These are phyloP conservation scores for Aythya baeri DNA, from an alignment of 2,113 vertebrate species.

Conservation along the genomic window DNA sequence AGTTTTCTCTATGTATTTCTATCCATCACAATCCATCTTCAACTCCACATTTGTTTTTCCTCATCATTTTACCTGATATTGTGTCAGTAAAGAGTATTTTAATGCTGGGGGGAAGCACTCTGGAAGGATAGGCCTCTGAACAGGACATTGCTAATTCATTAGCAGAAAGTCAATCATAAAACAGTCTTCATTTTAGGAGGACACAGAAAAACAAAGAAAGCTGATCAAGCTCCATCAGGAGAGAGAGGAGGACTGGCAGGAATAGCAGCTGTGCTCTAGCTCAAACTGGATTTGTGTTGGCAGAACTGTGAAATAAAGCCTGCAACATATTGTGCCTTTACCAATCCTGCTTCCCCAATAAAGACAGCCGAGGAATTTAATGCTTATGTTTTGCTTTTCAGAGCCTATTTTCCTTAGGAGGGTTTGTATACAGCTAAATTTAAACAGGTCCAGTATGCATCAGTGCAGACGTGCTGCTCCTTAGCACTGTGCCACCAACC, in stretches of 20 bases:
- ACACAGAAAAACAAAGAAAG: constrained; percentile 59
- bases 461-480: background rate
- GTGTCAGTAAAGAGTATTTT: background rate
- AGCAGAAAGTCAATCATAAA: constrained; percentile 1
- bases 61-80: background rate
- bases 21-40: constrained; percentile 58
- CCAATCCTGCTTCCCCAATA: constrained; percentile 51
- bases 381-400: constrained; percentile 48
- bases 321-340: constrained; percentile 65
- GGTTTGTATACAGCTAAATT: constrained; percentile 16
- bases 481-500: background rate
- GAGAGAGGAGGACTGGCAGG: constrained; percentile 20
- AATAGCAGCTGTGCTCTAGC: constrained; percentile 66
- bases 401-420: constrained; percentile 8
- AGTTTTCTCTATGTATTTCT: constrained; percentile 70
- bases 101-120: background rate
- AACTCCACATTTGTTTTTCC: constrained; percentile 37
- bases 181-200: background rate
- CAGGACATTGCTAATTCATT: constrained; percentile 27
- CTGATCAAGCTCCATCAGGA: constrained; percentile 58
- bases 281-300: constrained; percentile 67
- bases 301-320: constrained; percentile 68
- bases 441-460: background rate
- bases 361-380: constrained; percentile 27
- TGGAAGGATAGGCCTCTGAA: constrained; percentile 29